Evolutionary conservation across 2,113 vertebrate genomes (phyloP).

Genomic region (Nerophis ophidion): DNA sequence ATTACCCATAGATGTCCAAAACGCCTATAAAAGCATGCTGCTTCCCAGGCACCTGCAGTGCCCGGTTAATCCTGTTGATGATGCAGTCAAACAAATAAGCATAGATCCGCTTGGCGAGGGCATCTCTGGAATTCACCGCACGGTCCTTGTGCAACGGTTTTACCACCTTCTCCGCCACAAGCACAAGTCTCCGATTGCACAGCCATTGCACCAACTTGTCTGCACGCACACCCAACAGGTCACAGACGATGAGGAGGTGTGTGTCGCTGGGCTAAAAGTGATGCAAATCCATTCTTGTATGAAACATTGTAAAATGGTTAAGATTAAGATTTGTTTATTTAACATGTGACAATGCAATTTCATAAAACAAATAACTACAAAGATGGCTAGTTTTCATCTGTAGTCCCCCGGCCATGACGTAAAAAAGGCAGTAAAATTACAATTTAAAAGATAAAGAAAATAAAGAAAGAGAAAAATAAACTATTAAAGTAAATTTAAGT

Average conservation of each 20-base stretch:
- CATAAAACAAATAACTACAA: too few species aligned
- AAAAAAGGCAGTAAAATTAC: too few species aligned
- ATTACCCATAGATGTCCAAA: constrained; percentile 97
- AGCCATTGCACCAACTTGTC: constrained; percentile 77
- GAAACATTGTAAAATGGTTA: not conserved
- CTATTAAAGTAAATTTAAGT: too few species aligned
- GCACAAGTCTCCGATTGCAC: constrained; percentile 82
- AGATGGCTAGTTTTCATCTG: too few species aligned
- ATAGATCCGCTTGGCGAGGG: constrained; percentile 92
- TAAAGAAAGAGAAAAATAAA: too few species aligned
- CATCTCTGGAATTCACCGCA: constrained; percentile 83
- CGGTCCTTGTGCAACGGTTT: constrained; percentile 82
- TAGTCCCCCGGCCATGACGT: too few species aligned
- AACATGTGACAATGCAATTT: too few species aligned
- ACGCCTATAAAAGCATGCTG: constrained; percentile 93
- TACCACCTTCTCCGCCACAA: constrained; percentile 80
- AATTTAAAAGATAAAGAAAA: too few species aligned
- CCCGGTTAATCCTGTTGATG: constrained; percentile 84
- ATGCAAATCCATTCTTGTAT: not conserved
- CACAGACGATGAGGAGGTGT: constrained; percentile 82
- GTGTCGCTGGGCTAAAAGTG: constrained; percentile 71
- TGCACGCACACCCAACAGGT: constrained; percentile 74
- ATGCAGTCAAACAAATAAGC: constrained; percentile 87
- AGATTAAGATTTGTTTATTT: too few species aligned
- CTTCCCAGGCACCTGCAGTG: constrained; percentile 81